A percentile compares a stretch with the other conserved stretches of the same genome.
phyloP scores from a whole-genome alignment of 2,113 vertebrate species.

The Strigops habroptila region DNA sequence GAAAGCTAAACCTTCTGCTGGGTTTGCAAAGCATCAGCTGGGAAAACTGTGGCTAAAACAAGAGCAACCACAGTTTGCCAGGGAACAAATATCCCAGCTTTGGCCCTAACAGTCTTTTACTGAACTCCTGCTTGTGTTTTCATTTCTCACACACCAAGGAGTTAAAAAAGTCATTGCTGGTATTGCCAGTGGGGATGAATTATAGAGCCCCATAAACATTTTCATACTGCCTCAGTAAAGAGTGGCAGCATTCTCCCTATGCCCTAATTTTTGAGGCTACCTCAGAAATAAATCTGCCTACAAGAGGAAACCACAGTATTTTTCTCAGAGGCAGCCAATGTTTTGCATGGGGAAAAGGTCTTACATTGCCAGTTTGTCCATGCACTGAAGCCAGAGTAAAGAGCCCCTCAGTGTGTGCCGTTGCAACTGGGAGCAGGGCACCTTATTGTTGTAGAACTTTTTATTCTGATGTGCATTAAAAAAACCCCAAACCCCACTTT shows the following conservation, averaged over 20 bases:
- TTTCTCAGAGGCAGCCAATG: neutral
- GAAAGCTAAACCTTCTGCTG: neutral
- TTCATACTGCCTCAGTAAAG: neutral
- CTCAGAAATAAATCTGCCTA: neutral
- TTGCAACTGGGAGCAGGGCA: accelerated
- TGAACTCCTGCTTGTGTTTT: neutral
- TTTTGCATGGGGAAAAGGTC: neutral
- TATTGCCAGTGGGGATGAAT: neutral
- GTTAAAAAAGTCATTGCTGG: neutral
- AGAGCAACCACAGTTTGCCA: neutral
- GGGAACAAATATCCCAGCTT: neutral
- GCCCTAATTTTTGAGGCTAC: neutral
- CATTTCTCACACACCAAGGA: neutral
- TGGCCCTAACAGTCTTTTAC: neutral
- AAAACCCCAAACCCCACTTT: neutral
- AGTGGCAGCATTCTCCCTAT: neutral
- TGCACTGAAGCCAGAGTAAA: neutral
- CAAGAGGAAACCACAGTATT: neutral
- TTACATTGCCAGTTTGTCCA: neutral
- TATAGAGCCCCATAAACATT: neutral
- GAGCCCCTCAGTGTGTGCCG: neutral
- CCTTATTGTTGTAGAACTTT: neutral
- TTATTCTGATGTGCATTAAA: neutral
- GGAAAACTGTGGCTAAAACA: neutral
- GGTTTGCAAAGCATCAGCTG: slow-evolving; percentile 10